Base-by-base conservation (phyloP, 2,113 vertebrate species). In the Crotalus viridis region DNA sequence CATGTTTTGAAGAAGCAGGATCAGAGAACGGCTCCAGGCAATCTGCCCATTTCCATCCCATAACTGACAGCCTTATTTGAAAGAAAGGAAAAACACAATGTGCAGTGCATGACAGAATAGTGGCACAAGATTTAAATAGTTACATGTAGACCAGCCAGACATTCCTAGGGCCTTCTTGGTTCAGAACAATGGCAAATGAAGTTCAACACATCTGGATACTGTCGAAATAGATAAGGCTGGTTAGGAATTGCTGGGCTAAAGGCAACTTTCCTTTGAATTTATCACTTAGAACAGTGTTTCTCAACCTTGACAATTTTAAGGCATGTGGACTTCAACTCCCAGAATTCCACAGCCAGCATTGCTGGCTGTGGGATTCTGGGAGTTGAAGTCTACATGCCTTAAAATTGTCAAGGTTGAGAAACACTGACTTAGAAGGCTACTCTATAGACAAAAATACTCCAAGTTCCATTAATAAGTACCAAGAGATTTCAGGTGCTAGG, bases 401-500 rank as follows among this genome's bases (percentile, higher is more conserved):
- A 39, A 39, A 39, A 39, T 39, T 39, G 39, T 39, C 39, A 39
- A 39, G 39, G 39, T 39, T 39, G 39, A 39, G 2, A 39, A 39
- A 39, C 39, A 39, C 39, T 39, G 39, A 28, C 12, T 24, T 59
- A 54, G 17, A 22, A 43, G 10, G 46, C 39, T 10, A 88, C 33
- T 92, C 57, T 54, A 39, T 52, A 87, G 88, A 8, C 8, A 48
- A 86, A 93, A 90, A 95, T 95, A 96, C 95, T 94, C 94, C 33
- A 92, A 94, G 93, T 92, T 93, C 8, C 55, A 24, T 56, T 9
- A 88, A 81, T 43, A 91, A 92, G 81, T 43, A 74, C 91, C 17
- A 7, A 54, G 13, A 74, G 51, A 15, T 56, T 88, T 55, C 10
- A 52, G n/a, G 22, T 57, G 88, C 26, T 54, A 17, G 28, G 56